Percentiles rank a stretch among this genome's conserved stretches.
Evolutionary conservation across 23 tunicate genomes (phyloP).

Genomic region (Pegea sp.): DNA sequence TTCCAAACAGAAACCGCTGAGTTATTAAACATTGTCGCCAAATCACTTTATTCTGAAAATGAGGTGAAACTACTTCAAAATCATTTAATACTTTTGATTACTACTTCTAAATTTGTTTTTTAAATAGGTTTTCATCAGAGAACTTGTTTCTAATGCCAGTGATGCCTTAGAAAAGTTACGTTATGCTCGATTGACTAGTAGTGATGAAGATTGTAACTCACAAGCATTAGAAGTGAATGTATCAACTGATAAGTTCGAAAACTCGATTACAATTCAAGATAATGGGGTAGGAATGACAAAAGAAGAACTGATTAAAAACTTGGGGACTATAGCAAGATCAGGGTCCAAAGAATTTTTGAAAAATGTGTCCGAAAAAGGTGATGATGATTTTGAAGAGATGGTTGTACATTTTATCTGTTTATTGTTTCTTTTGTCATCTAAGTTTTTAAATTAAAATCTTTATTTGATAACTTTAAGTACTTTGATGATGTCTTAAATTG

Average conservation of each 20-base stretch:
- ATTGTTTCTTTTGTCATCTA: not conserved
- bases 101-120: not conserved
- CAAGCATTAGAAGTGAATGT: constrained; percentile 44
- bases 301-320: constrained; percentile 46
- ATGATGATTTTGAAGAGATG: not conserved
- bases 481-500: too few relatives aligned
- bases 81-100: not conserved
- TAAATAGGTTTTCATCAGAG: constrained; percentile 65
- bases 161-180: constrained; percentile 83
- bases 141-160: constrained; percentile 71
- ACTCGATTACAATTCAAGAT: constrained; percentile 83
- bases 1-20: constrained; percentile 93
- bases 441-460: too few relatives aligned
- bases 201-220: constrained; percentile 6
- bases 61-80: constrained; percentile 7
- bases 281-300: constrained; percentile 84
- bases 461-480: too few relatives aligned
- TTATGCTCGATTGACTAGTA: constrained; percentile 19
- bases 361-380: constrained; percentile 23
- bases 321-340: constrained; percentile 81
- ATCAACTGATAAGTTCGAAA: constrained; percentile 47
- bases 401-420: not conserved
- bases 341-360: constrained; percentile 72
- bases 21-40: constrained; percentile 75
- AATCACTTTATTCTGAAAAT: constrained; percentile 86